A percentile compares a stretch with the other conserved stretches of the same genome.
phyloP scores from a whole-genome alignment of 2,888 invertebrate species.

The Thera britannica region DNA sequence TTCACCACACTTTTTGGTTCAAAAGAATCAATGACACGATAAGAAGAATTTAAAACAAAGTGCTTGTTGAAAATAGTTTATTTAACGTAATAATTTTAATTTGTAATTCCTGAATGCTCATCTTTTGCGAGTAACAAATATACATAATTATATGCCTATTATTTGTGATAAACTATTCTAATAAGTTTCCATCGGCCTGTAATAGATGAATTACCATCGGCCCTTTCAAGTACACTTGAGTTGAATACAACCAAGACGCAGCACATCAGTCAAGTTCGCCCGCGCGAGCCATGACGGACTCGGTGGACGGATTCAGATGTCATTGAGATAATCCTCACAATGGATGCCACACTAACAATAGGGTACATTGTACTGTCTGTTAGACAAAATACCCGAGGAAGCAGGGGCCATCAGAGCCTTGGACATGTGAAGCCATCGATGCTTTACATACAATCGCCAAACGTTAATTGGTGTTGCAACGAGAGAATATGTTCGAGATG shows the following conservation, averaged over 20 bases:
- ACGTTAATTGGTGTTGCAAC: slow-evolving; percentile 48
- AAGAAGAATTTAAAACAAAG: background rate
- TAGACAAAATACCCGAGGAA: slow-evolving; percentile 71
- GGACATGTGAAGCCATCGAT: slow-evolving; percentile 63
- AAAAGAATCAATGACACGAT: no score
- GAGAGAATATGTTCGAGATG: slow-evolving; percentile 52
- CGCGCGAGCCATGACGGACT: slow-evolving; percentile 33
- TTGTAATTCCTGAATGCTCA: no score
- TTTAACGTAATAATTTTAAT: background rate
- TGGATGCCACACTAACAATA: slow-evolving; percentile 60
- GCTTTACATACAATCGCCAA: slow-evolving; percentile 34
- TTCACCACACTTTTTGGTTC: no score
- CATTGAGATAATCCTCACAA: slow-evolving; percentile 71
- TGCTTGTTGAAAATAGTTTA: background rate
- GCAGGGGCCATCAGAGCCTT: slow-evolving; percentile 74
- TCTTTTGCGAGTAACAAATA: no score
- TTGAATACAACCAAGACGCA: slow-evolving; percentile 7
- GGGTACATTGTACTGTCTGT: slow-evolving; percentile 75
- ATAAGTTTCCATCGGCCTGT: no score
- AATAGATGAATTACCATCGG: background rate
- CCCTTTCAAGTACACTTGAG: slow-evolving; percentile 7
- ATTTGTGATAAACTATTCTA: no score
- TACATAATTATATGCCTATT: no score
- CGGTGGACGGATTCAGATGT: slow-evolving; percentile 70
- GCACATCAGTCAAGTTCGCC: slow-evolving; percentile 25